Conservation (phyloP, 2,797 vertebrate species). For the Eulemur rubriventer region DNA sequence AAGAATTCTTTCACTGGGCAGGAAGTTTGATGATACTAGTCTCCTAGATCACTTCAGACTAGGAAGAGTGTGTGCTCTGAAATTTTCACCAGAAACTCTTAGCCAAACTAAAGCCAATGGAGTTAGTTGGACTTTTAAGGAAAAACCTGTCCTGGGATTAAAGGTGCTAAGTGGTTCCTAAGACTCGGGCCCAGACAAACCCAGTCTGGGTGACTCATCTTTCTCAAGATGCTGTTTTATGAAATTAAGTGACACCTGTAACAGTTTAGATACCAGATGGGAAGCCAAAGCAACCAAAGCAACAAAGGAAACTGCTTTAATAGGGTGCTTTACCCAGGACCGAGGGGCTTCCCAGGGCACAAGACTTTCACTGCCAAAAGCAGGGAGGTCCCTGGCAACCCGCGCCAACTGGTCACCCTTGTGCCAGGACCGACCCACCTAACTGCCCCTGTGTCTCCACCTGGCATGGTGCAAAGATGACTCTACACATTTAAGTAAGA, state of each 20-base stretch:
- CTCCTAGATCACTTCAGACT: neutral
- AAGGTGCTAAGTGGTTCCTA: neutral
- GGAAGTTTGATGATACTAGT: fast-evolving
- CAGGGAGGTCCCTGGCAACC: fast-evolving
- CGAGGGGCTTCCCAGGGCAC: fast-evolving
- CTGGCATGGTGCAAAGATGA: neutral
- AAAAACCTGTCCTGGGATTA: fast-evolving
- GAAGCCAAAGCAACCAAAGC: fast-evolving
- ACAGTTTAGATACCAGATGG: neutral
- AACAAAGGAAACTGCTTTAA: fast-evolving
- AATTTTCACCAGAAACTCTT: neutral
- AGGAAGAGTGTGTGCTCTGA: neutral
- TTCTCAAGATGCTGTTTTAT: neutral
- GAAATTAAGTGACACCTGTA: fast-evolving
- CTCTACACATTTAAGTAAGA: neutral
- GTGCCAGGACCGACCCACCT: neutral
- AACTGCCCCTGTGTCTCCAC: neutral
- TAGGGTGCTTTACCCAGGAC: neutral
- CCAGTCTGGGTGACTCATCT: neutral
- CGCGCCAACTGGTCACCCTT: fast-evolving
- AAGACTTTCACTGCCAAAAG: fast-evolving
- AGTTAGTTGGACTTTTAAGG: neutral
- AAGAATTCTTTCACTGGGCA: fast-evolving
- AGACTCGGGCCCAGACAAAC: neutral
- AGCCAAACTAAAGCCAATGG: neutral